Conservation (phyloP, 2,888 invertebrate species). For the Xestobium rufovillosum region DNA sequence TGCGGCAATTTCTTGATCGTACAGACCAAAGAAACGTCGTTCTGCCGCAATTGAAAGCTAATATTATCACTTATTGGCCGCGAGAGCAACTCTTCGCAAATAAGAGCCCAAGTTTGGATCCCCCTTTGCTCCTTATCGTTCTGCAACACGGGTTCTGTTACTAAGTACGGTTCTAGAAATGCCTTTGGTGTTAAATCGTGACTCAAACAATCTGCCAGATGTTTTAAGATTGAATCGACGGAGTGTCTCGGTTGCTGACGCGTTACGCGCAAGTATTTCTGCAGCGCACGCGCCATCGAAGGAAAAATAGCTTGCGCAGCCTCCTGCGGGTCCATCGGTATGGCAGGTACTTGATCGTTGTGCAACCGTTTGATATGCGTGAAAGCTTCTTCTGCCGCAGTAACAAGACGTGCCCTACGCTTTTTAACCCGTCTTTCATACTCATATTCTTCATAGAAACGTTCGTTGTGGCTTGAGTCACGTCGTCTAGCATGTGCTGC, state of each 20-base stretch:
- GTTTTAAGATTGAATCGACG: slow-evolving; percentile 85
- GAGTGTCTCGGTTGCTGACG: slow-evolving; percentile 94
- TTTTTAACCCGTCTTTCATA: slow-evolving; percentile 90
- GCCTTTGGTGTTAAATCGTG: slow-evolving; percentile 92
- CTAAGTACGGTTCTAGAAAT: slow-evolving; percentile 89
- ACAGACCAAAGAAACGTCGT: slow-evolving; percentile 86
- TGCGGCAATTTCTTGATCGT: slow-evolving; percentile 81
- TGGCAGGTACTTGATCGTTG: slow-evolving; percentile 64
- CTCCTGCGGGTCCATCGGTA: slow-evolving; percentile 88
- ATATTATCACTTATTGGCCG: slow-evolving; percentile 75
- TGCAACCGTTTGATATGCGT: slow-evolving; percentile 87
- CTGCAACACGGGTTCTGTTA: slow-evolving; percentile 75
- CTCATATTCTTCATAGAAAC: slow-evolving; percentile 97
- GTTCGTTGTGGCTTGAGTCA: slow-evolving; percentile 91
- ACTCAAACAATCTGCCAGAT: slow-evolving; percentile 84
- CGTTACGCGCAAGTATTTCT: slow-evolving; percentile 93
- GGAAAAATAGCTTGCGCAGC: slow-evolving; percentile 98
- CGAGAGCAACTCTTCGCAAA: slow-evolving; percentile 87
- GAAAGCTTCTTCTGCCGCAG: slow-evolving; percentile 96
- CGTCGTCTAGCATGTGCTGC: slow-evolving; percentile 76
- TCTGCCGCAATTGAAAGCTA: slow-evolving; percentile 87
- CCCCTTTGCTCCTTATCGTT: slow-evolving; percentile 74
- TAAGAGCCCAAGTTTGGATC: slow-evolving; percentile 92
- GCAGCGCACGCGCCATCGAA: slow-evolving; percentile 89
- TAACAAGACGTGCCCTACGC: slow-evolving; percentile 78